A percentile compares a stretch with the other conserved stretches of the same genome.
Evolutionary conservation across 1,140 invertebrate genomes (phyloP).

Genomic region (Trialeurodes vaporariorum): DNA sequence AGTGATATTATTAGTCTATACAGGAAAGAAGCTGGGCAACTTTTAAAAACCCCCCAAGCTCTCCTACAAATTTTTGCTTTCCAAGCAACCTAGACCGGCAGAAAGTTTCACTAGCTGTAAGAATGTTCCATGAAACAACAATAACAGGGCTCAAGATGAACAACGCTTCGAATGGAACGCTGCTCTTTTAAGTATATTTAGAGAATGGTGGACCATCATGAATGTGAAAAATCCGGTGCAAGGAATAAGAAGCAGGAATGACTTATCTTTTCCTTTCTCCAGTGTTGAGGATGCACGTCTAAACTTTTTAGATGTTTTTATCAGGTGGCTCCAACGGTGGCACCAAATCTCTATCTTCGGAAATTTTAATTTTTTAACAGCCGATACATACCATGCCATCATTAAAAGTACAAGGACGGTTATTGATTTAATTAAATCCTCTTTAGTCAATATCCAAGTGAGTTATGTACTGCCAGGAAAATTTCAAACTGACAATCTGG

Average conservation of each 20-base stretch:
- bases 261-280: background rate
- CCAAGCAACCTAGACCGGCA: background rate
- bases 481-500: conserved; percentile 6
- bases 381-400: background rate
- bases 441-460: background rate
- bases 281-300: background rate
- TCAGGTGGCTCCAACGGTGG: no score
- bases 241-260: background rate
- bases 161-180: no score
- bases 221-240: background rate
- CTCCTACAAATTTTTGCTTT: background rate
- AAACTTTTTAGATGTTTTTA: no score
- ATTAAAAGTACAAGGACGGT: background rate
- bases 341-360: no score
- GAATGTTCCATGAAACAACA: background rate
- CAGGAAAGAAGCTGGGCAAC: background rate
- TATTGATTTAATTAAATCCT: background rate
- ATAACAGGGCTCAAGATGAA: background rate
- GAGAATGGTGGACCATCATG: background rate
- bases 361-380: background rate
- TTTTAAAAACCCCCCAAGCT: background rate
- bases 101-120: background rate
- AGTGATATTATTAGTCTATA: background rate
- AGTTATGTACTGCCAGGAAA: conserved; percentile 3
- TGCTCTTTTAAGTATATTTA: no score